Conservation (phyloP, 30 jellyfish, hydroid and myxozoan genomes). For the Sanderia malayensis region DNA sequence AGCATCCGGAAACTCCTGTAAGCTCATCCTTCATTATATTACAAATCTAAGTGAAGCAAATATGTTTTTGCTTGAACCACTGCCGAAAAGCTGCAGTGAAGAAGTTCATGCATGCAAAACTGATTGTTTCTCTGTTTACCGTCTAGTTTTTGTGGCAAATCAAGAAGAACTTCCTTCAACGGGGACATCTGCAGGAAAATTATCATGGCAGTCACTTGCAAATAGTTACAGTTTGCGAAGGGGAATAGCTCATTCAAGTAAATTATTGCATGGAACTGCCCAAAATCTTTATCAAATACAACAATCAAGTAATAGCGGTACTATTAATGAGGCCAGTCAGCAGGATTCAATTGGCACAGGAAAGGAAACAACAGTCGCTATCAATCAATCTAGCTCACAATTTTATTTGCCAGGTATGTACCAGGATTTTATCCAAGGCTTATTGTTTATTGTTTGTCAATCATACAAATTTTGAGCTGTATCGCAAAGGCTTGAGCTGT, state of each 20-base stretch:
- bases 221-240: background rate
- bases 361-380: conserved; percentile 4
- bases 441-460: too few relatives aligned
- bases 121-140: background rate
- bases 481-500: too few relatives aligned
- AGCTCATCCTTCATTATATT: background rate
- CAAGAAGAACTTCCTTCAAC: background rate
- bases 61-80: too few relatives aligned
- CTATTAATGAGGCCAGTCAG: background rate
- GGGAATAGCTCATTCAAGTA: background rate
- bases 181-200: conserved; percentile 6
- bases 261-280: background rate
- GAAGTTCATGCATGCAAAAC: too few relatives aligned
- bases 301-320: background rate
- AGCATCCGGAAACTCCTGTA: conserved; percentile 57
- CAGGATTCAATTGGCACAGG: too few relatives aligned
- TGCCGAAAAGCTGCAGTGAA: too few relatives aligned
- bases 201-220: conserved; percentile 20
- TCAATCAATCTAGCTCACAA: conserved; percentile 51
- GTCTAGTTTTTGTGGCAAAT: conserved; percentile 21
- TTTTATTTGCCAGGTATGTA: conserved; percentile 46
- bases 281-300: background rate
- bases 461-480: too few relatives aligned
- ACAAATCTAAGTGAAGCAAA: too few relatives aligned
- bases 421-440: too few relatives aligned